phyloP scores from a whole-genome alignment of 1,140 invertebrate genomes.

The Andricus grossulariae region DNA sequence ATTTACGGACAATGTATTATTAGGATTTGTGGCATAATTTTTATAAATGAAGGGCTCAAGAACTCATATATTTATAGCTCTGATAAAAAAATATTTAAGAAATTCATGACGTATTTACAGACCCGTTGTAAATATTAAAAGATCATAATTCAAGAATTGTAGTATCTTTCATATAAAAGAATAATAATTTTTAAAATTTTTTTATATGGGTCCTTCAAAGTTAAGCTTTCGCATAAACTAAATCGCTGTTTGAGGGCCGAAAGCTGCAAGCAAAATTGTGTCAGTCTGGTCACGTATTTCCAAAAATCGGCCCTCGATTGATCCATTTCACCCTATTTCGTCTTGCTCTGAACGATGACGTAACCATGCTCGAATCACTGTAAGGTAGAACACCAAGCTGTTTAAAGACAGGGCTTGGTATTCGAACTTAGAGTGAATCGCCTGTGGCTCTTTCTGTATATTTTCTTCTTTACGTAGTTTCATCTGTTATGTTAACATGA shows the following conservation, averaged over 20 bases:
- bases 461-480: constrained; percentile 34
- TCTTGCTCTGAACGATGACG: constrained; percentile 45
- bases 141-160: too few species aligned
- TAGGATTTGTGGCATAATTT: too few species aligned
- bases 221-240: background rate
- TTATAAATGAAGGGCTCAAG: too few species aligned
- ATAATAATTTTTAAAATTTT: too few species aligned
- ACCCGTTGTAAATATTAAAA: too few species aligned
- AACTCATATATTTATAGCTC: too few species aligned
- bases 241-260: background rate
- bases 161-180: too few species aligned
- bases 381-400: constrained; percentile 94
- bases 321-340: background rate
- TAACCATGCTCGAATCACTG: constrained; percentile 83
- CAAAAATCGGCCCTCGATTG: background rate
- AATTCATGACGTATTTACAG: too few species aligned
- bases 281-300: background rate
- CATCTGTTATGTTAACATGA: background rate
- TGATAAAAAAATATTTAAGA: too few species aligned
- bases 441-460: constrained; percentile 62
- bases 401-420: constrained; percentile 84
- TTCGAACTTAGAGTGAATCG: constrained; percentile 90
- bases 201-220: too few species aligned
- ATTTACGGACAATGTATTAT: background rate
- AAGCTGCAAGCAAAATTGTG: background rate